These are phyloP conservation scores for Allophyes oxyacanthae DNA, from an alignment of 2,888 invertebrate species.

Conservation along the genomic window DNA sequence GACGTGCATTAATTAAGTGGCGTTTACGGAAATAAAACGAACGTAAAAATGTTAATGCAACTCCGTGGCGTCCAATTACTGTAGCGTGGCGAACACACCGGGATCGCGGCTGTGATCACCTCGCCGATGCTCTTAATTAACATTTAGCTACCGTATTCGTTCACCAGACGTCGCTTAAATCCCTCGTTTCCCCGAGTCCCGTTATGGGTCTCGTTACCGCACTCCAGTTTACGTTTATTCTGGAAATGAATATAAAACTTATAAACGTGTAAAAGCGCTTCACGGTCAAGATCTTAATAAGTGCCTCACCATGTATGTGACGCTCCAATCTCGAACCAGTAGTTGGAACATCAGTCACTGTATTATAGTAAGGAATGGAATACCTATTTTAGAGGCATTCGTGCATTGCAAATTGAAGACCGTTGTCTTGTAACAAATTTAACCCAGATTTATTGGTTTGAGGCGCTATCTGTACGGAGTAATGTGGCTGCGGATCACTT, in stretches of 20 bases:
- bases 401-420: constrained; percentile 48
- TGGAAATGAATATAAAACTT: constrained; percentile 70
- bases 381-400: constrained; percentile 29
- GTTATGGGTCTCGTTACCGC: constrained; percentile 79
- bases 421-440: constrained; percentile 51
- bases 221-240: constrained; percentile 71
- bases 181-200: constrained; percentile 71
- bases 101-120: constrained; percentile 77
- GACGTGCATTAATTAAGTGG: constrained; percentile 67
- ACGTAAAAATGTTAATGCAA: constrained; percentile 76
- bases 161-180: constrained; percentile 67
- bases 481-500: constrained; percentile 77
- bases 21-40: constrained; percentile 61
- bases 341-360: constrained; percentile 42
- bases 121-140: constrained; percentile 84
- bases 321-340: constrained; percentile 50
- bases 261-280: constrained; percentile 60
- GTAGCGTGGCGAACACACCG: constrained; percentile 59
- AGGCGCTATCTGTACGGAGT: constrained; percentile 66
- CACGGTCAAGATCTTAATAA: constrained; percentile 60
- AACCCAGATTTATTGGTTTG: constrained; percentile 66
- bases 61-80: constrained; percentile 76
- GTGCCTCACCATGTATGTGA: constrained; percentile 49
- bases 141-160: constrained; percentile 81
- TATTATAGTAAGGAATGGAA: constrained; percentile 35